Conservation (phyloP, 2,797 vertebrate genomes). For the Microhierax caerulescens region DNA sequence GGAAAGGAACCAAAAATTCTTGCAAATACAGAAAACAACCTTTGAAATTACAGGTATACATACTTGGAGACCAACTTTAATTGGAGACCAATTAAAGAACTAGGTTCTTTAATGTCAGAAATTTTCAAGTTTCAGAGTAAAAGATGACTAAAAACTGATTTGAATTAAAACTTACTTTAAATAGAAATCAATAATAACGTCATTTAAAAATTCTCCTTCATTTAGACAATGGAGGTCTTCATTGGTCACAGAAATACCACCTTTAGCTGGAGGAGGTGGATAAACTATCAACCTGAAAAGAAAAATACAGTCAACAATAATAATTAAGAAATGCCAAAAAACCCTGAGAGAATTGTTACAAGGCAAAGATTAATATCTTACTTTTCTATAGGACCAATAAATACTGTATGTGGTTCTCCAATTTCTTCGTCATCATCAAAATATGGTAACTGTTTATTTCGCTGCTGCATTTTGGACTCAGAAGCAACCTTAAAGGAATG, state of each 20-base stretch:
- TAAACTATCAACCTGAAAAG: constrained; percentile 91
- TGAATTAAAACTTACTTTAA: constrained; percentile 87
- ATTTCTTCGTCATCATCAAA: constrained; percentile 90
- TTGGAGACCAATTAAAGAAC: too few species aligned
- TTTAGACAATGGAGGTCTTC: constrained; percentile 98
- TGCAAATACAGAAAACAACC: not conserved
- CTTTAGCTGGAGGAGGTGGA: constrained; percentile 94
- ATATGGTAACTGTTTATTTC: constrained; percentile 81
- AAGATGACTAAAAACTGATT: not conserved
- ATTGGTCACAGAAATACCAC: constrained; percentile 95
- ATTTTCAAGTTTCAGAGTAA: not conserved
- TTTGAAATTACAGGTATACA: not conserved
- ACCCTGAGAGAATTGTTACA: not conserved
- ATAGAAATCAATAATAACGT: constrained; percentile 99
- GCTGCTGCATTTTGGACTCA: constrained; percentile 73
- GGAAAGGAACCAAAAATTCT: not conserved
- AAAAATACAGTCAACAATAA: constrained; percentile 29
- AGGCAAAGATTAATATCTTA: constrained; percentile 70
- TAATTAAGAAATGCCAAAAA: not conserved
- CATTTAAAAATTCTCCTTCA: constrained; percentile 96
- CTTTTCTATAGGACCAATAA: constrained; percentile 94
- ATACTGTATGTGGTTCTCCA: constrained; percentile 89
- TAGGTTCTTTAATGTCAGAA: not conserved
- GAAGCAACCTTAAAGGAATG: constrained; percentile 61
- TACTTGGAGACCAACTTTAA: not conserved